Evolutionary conservation across 2,888 invertebrate species (phyloP), one percentile per base, ranked within the genome.

Genomic region (Sminthurinus aureus): DNA sequence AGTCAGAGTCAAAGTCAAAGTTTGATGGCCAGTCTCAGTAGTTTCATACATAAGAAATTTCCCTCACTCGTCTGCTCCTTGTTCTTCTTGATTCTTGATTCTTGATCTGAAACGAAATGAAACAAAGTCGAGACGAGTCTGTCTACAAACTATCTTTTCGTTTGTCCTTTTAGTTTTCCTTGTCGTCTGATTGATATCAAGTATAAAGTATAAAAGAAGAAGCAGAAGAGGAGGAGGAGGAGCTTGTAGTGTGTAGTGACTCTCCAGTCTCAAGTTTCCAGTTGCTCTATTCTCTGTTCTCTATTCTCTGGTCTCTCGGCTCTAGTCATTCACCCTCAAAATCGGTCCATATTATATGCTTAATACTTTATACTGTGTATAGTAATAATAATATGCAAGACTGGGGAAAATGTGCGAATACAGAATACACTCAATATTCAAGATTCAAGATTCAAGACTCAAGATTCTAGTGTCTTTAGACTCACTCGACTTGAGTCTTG

Each of bases 111-210:
- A 20, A n/a, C 4, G 67, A 22, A 69, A 58, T 58, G 58, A 69
- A 69, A 71, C 20, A 71, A 71, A 71, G 71, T n/a, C n/a, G n/a
- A n/a, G n/a, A n/a, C n/a, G n/a, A n/a, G n/a, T 71, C 71, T 71
- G 71, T 15, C n/a, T 24, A 58, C 13, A 71, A 71, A 26, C 71
- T 38, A 38, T 71, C 71, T 71, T 71, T 58, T 58, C 58, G 58
- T 18, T 18, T 58, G 13, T 58, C 58, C 58, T 58, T 18, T 58
- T 18, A 38, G 38, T 69, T 71, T 71, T 9, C 8, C 22, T 71
- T 26, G 20, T 71, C 71, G 8, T 22, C 71, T 71, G 71, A 71
- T 71, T 71, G 71, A 71, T 71, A 71, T 71, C 71, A 71, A 26
- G 18, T 12, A 71, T 71, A 24, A 11, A n/a, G n/a, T n/a, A n/a